A percentile compares a stretch with the other conserved stretches of the same genome.
Evolutionary conservation across 2,113 vertebrate genomes (phyloP).

Genomic region (Electrona antarctica): DNA sequence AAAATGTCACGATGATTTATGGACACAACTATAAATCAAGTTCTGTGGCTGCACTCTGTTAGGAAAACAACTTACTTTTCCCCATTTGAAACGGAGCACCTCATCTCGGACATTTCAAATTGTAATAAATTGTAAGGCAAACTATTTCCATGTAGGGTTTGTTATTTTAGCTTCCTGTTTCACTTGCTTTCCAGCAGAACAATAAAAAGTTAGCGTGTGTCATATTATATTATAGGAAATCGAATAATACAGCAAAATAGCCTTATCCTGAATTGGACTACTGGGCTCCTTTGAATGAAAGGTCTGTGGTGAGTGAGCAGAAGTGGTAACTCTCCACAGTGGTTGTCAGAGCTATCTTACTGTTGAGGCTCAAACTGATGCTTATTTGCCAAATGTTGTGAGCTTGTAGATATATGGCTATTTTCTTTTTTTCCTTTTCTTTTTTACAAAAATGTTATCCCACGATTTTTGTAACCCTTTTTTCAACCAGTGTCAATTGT

Average conservation of each 20-base stretch:
- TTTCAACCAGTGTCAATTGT: too few species aligned
- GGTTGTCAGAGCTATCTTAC: background rate
- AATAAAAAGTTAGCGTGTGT: conserved; percentile 70
- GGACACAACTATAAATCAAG: conserved; percentile 62
- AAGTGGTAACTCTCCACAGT: conserved; percentile 26
- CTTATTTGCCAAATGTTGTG: too few species aligned
- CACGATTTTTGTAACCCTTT: too few species aligned
- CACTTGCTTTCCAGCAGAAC: conserved; percentile 60
- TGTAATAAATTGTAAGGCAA: conserved; percentile 67
- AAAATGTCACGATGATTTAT: conserved; percentile 73
- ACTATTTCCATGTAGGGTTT: conserved; percentile 45
- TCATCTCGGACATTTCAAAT: conserved; percentile 58
- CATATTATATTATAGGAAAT: conserved; percentile 70
- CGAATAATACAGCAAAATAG: conserved; percentile 63
- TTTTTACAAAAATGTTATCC: too few species aligned
- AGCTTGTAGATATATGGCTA: too few species aligned
- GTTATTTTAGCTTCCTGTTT: conserved; percentile 73
- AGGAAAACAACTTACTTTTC: conserved; percentile 63
- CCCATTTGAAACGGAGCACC: conserved; percentile 45
- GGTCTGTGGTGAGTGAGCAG: conserved; percentile 13
- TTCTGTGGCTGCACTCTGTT: conserved; percentile 32
- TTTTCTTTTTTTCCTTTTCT: too few species aligned
- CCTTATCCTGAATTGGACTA: conserved; percentile 48
- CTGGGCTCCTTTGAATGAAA: conserved; percentile 47
- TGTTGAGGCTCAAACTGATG: conserved; percentile 1